Evolutionary conservation across 2,113 vertebrate species (phyloP).

Genomic region (Blennius ocellaris): DNA sequence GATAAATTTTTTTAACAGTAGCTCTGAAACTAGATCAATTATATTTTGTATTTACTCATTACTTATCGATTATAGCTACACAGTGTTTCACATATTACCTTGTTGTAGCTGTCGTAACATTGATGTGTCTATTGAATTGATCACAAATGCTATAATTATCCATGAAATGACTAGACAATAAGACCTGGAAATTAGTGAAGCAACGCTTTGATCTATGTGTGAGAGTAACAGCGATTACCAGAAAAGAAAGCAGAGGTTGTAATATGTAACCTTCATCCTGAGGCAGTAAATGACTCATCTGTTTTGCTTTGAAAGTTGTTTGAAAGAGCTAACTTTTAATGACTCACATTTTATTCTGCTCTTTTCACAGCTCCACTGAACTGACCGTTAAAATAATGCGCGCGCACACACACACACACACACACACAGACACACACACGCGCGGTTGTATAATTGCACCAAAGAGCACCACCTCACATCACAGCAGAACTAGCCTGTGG

Average conservation of each 20-base stretch:
- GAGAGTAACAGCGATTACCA: not conserved
- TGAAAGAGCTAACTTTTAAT: constrained; percentile 20
- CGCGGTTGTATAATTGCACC: constrained; percentile 21
- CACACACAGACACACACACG: not conserved
- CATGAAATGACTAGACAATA: not conserved
- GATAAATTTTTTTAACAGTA: no score
- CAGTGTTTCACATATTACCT: no score
- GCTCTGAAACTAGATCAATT: no score
- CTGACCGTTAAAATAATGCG: constrained; percentile 2
- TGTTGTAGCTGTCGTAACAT: not conserved
- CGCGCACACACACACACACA: no score
- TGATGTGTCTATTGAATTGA: not conserved
- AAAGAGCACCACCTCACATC: constrained; percentile 28
- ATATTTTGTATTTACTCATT: no score
- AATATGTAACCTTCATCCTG: not conserved
- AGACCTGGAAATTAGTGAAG: not conserved
- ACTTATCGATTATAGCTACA: no score
- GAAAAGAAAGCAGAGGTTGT: not conserved
- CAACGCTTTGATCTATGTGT: not conserved
- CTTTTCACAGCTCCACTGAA: constrained; percentile 17
- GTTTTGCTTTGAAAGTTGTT: constrained; percentile 24
- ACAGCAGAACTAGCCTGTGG: constrained; percentile 26
- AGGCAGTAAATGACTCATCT: constrained; percentile 20
- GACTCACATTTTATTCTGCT: constrained; percentile 30
- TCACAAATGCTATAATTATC: not conserved